A percentile compares a stretch with the other conserved stretches of the same genome.
Conservation (phyloP, 2,797 vertebrate species). For the Falco novaeseelandiae region DNA sequence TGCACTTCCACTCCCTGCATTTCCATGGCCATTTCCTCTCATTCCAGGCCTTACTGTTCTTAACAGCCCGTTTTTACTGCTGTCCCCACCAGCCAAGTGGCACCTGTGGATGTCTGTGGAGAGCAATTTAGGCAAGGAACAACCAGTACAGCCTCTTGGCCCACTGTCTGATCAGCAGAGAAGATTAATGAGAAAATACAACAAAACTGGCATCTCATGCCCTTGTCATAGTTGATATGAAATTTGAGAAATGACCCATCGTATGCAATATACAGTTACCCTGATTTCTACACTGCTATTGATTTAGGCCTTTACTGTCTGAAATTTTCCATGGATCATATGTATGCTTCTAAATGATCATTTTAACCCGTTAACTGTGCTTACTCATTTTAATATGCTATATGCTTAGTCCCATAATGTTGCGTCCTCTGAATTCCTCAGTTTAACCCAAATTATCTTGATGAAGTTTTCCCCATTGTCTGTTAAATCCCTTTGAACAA, state of each 20-base stretch:
- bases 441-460: background rate
- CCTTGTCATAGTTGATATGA: background rate
- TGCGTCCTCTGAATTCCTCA: background rate
- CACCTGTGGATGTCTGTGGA: background rate
- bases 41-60: background rate
- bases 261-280: accelerated
- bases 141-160: background rate
- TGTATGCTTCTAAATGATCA: background rate
- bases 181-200: background rate
- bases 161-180: background rate
- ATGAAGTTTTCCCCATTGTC: background rate
- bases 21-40: background rate
- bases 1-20: background rate
- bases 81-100: no score
- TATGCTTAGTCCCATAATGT: background rate
- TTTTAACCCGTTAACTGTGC: background rate
- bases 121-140: background rate
- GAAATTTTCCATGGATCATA: background rate
- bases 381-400: background rate
- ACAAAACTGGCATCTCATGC: background rate
- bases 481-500: background rate
- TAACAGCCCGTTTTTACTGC: background rate
- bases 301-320: background rate
- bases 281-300: background rate
- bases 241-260: accelerated